Conservation (phyloP, 2,888 invertebrate genomes). For the Leucozona laternaria region DNA sequence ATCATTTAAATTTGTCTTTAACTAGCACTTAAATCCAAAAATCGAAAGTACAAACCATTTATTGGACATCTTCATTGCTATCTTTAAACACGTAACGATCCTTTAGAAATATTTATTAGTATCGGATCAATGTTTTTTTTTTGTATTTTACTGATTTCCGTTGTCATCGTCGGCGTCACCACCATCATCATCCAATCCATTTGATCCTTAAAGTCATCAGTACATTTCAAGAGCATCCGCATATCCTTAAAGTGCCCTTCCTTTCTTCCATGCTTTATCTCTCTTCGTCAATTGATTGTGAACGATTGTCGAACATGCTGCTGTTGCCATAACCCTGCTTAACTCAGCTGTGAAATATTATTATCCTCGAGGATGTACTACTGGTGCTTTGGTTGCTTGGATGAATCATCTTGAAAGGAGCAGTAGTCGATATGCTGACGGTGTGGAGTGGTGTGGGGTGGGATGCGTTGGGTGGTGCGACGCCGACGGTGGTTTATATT, state of each 20-base stretch:
- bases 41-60: constrained; percentile 35
- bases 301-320: constrained; percentile 32
- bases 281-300: constrained; percentile 41
- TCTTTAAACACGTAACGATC: constrained; percentile 38
- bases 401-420: not conserved
- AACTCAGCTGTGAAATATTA: constrained; percentile 58
- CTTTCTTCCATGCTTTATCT: not conserved
- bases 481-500: no score
- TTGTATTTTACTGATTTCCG: constrained; percentile 14
- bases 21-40: constrained; percentile 29
- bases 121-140: constrained; percentile 19
- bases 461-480: not conserved
- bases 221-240: constrained; percentile 16
- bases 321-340: constrained; percentile 28
- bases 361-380: constrained; percentile 20
- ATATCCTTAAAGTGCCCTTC: not conserved
- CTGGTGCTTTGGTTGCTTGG: not conserved
- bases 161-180: not conserved
- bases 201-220: constrained; percentile 14
- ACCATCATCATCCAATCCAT: not conserved
- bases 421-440: not conserved
- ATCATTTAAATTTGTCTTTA: not conserved
- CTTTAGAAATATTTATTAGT: constrained; percentile 47
- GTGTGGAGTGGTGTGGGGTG: not conserved
- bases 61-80: constrained; percentile 31